Conservation (phyloP, 2,113 vertebrate genomes). For the Myxocyprinus asiaticus region DNA sequence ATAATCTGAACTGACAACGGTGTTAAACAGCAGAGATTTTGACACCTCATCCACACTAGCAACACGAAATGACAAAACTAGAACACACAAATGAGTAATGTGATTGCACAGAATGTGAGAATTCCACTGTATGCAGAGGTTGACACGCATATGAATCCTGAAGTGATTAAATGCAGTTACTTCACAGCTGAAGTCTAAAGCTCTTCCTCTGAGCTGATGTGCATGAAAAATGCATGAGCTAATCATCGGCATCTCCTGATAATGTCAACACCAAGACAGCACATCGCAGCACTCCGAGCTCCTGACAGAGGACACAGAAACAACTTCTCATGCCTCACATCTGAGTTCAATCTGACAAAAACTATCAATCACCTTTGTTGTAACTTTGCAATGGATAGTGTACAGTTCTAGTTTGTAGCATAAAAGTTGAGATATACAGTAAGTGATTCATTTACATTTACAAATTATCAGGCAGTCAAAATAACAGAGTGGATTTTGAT, state of each 20-base stretch:
- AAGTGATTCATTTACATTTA: too few species aligned
- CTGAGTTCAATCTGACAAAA: too few species aligned
- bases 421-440: too few species aligned
- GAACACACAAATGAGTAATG: background rate
- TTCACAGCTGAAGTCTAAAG: background rate
- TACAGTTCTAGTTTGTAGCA: too few species aligned
- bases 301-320: background rate
- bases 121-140: too few species aligned
- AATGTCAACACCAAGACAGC: constrained; percentile 6
- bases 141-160: background rate
- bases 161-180: background rate
- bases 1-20: background rate
- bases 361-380: too few species aligned
- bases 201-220: background rate
- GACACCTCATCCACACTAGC: background rate
- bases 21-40: background rate
- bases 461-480: too few species aligned
- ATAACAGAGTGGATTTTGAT: too few species aligned
- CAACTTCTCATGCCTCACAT: background rate
- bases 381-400: too few species aligned
- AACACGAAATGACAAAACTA: background rate
- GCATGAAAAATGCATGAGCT: constrained; percentile 18
- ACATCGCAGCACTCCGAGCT: background rate
- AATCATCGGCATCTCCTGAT: background rate
- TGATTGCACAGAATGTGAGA: background rate